Conservation (phyloP, 92 coral and sea anemone genomes). For the Phymanthus crucifer region DNA sequence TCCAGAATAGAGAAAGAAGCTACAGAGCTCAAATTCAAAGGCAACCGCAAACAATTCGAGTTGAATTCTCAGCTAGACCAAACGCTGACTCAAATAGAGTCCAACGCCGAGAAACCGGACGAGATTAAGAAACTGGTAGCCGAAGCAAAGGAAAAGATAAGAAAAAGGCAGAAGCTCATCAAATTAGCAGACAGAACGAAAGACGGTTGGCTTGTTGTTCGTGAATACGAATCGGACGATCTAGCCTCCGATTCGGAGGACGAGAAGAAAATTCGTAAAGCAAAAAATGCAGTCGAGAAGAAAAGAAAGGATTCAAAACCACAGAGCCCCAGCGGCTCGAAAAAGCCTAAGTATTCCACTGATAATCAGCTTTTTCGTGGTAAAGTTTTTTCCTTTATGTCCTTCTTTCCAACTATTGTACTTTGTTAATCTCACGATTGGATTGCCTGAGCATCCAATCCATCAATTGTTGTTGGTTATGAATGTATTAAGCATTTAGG, state of each 20-base stretch:
- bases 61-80: not conserved
- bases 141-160: not conserved
- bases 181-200: not conserved
- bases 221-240: too few relatives aligned
- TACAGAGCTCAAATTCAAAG: not conserved
- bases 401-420: too few relatives aligned
- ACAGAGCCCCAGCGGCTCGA: not conserved
- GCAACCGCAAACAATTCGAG: not conserved
- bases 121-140: not conserved
- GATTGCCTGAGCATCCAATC: too few relatives aligned
- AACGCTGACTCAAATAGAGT: too few relatives aligned
- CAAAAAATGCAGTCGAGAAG: not conserved
- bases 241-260: not conserved
- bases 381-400: too few relatives aligned
- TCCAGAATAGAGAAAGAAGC: not conserved
- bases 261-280: not conserved
- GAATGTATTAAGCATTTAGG: too few relatives aligned
- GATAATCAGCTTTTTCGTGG: not conserved
- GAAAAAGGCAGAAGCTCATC: not conserved
- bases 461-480: too few relatives aligned
- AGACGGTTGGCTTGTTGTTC: not conserved
- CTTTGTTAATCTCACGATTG: too few relatives aligned
- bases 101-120: not conserved
- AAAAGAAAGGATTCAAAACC: not conserved
- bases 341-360: not conserved